Base-by-base conservation (phyloP, 2,888 invertebrate genomes). In the Trichogramma evanescens region DNA sequence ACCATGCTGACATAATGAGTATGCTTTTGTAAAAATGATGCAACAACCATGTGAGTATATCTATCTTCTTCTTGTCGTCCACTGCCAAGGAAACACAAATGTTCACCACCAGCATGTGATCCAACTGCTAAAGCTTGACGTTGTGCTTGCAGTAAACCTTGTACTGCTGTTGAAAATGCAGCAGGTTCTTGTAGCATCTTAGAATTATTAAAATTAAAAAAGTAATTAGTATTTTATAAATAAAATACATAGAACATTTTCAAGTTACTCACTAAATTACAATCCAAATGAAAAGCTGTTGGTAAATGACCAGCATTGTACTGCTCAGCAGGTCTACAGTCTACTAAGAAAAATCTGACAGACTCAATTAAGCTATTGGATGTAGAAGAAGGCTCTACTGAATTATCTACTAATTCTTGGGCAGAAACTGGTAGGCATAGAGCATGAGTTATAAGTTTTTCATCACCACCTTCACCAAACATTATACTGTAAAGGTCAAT, bases 11-110 rank as follows among this genome's bases (percentile, higher is more conserved):
- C 93, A 76, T 93, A 96, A 70, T 91, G 89, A 0, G 91, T 92
- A 74, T 93, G 91, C 75, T 92, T 90, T 79, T 97, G 96, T 52
- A 99, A 82, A 78, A 99, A 97, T 59, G 94, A 93, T 5, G 98
- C 94, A 10, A 99, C 93, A 39, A 97, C 96, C 98, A 99, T 99
- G 75, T 96, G 91, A 13, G 96, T 94, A 75, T 95, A 95, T 70
- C 92, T 92, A 77, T 97, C 96, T 80, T 95, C 93, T 73, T 95
- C 95, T 68, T 90, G 87, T 53, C 93, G 84, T 1, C 97, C 97
- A 64, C 94, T 94, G 49, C 97, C 97, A 74, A 98, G 86, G 76
- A 93, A 93, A 71, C 93, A 93, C 65, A 97, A 84, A 76, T 93
- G 93, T 75, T 93, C 88, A 66, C 95, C 88, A 68, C 92, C 89